Base-by-base conservation (phyloP, 2,797 vertebrate genomes). In the Myoxocephalus aenaeus region DNA sequence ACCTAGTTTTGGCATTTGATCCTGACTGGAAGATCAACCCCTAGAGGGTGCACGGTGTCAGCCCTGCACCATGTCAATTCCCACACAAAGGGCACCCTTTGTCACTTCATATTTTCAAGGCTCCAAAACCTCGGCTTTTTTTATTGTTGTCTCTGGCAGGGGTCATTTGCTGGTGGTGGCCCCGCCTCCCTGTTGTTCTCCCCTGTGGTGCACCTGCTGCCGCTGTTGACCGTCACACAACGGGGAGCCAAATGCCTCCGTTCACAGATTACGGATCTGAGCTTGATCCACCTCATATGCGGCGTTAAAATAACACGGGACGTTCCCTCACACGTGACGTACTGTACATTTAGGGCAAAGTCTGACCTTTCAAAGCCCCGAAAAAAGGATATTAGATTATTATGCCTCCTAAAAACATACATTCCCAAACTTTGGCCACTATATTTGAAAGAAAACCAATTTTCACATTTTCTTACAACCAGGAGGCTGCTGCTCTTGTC, bases 1-100 rank as follows among this genome's bases (percentile, higher is more conserved):
- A 98, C 97, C 97, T 97, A 97, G 94, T 97, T 99, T 94, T 96
- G 94, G 93, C 96, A 94, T 96, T 95, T 94, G 95, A 96, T 97
- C 96, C 94, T 95, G 94, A 95, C 92, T 92, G 91, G 93, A 93
- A 92, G 94, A 94, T 89, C 92, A 91, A 88, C 92, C 94, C 94
- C 94, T 94, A 89, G 92, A 94, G 93, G 95, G 89, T 89, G 91
- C 91, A 88, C 89, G 10, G 76, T 95, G 92, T 88, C 90, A 95
- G 91, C 92, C 94, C 87, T 75, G 88, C 83, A 87, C 93, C 95
- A 93, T 90, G 77, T 96, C 96, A 96, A 92, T 93, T 94, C 90
- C 90, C 87, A 87, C 90, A 94, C 93, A 94, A 95, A 95, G 94
- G 94, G 88, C 92, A 94, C 80, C 88, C 88, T 93, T 93, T 94